Evolutionary conservation across 2,888 invertebrate species (phyloP).

Genomic region (Eretmocerus hayati): DNA sequence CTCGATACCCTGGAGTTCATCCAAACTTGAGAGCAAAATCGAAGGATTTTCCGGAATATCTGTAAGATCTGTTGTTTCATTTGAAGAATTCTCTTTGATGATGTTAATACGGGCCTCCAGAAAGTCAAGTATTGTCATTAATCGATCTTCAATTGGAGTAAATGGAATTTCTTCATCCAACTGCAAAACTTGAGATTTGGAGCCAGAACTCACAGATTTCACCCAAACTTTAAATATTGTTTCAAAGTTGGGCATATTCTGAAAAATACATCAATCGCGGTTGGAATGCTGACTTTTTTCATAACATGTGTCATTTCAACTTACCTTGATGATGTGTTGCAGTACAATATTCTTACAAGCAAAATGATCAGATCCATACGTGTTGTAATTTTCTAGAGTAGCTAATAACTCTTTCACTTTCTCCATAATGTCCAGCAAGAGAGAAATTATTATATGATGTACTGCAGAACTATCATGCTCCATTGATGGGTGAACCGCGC

Average conservation of each 20-base stretch:
- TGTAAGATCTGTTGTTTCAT: not conserved
- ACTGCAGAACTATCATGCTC: conserved; percentile 30
- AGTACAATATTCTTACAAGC: conserved; percentile 24
- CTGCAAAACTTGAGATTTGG: conserved; percentile 4
- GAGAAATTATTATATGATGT: conserved; percentile 40
- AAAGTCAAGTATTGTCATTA: conserved; percentile 50
- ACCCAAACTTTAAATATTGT: conserved; percentile 42
- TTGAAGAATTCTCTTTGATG: conserved; percentile 45
- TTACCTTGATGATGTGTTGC: conserved; percentile 33
- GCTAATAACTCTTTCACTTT: conserved; percentile 42
- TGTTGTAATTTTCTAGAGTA: conserved; percentile 20
- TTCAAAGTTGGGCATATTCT: conserved; percentile 43
- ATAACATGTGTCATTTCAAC: conserved; percentile 1
- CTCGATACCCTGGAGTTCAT: conserved; percentile 1
- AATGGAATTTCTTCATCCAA: conserved; percentile 17
- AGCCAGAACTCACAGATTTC: conserved; percentile 24
- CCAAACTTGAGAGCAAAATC: conserved; percentile 11
- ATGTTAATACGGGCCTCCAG: conserved; percentile 51
- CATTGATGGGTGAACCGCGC: conserved; percentile 32
- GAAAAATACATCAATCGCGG: conserved; percentile 9
- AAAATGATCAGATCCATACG: conserved; percentile 19
- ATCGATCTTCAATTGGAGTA: conserved; percentile 29
- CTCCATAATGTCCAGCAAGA: conserved; percentile 46
- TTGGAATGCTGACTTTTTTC: too few species aligned
- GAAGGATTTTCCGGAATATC: conserved; percentile 3